Conservation (phyloP, 2,888 invertebrate species). For the Caenorhabditis virilis region DNA sequence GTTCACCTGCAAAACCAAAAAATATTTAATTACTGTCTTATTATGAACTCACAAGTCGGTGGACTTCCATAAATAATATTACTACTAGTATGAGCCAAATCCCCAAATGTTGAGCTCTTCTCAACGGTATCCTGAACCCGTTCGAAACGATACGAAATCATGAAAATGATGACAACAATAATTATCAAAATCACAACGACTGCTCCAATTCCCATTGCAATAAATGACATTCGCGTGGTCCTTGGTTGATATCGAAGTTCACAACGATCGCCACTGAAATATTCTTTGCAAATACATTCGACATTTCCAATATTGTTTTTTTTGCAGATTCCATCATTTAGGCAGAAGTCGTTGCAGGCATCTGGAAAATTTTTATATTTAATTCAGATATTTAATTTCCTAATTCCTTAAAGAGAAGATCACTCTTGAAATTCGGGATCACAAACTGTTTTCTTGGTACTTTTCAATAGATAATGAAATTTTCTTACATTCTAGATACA, state of each 20-base stretch:
- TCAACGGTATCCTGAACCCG: constrained; percentile 34
- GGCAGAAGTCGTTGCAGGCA: constrained; percentile 67
- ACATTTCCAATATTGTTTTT: constrained; percentile 67
- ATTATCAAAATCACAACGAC: constrained; percentile 61
- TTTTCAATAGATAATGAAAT: no score
- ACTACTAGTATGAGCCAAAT: constrained; percentile 21
- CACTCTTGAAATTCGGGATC: not conserved
- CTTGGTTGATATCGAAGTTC: constrained; percentile 51
- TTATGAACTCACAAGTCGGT: constrained; percentile 26
- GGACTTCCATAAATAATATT: constrained; percentile 29
- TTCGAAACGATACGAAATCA: constrained; percentile 65
- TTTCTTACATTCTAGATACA: no score
- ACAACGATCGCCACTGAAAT: constrained; percentile 60
- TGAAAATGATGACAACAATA: constrained; percentile 63
- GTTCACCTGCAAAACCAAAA: constrained; percentile 28
- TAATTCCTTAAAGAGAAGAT: no score
- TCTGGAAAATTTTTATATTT: constrained; percentile 42
- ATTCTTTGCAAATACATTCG: constrained; percentile 67
- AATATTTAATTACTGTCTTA: not conserved
- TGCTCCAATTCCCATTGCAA: constrained; percentile 38
- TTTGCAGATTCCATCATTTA: constrained; percentile 68
- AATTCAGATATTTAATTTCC: no score
- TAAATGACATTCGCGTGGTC: constrained; percentile 48
- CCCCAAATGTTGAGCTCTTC: constrained; percentile 18
- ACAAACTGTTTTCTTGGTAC: no score